Evolutionary conservation across 2,113 vertebrate genomes (phyloP), one percentile per base, ranked within the genome.

Genomic region (Vimba vimba): DNA sequence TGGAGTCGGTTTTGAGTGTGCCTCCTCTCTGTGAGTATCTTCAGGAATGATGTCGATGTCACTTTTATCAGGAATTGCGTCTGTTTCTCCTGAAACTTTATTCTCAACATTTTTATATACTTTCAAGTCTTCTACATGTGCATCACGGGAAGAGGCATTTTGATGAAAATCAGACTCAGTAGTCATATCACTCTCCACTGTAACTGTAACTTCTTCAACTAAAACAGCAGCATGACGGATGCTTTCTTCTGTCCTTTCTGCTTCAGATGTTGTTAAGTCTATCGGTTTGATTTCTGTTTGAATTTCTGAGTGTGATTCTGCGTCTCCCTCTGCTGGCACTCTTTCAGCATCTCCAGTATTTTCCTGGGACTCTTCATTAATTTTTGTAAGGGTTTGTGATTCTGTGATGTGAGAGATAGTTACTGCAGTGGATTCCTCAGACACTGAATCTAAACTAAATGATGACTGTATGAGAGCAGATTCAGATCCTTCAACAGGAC

Each of bases 351-450:
- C 19, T 39, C 9, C 68, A 43, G 2, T 4, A 4, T 43, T 43
- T 25, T 13, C 23, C 6, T 43, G 12, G 23, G 36, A 64, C n/a
- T 17, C 59, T 12, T 8, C n/a, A 45, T 21, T 7, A 0, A 27
- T 25, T 47, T 80, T 21, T 27, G 23, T 19, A 0, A 43, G 1
- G n/a, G 57, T 64, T 64, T 80, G 36, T 64, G 57, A 62, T 25
- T 80, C 57, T 45, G 36, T 45, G 7, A 80, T 43, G 21, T 45
- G n/a, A 68, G 60, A 50, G 25, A 52, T 3, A 33, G 17, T 30
- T 12, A 47, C 17, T 82, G 7, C 79, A 52, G 79, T 68, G 55
- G 33, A 60, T 60, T 60, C 43, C n/a, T 75, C 43, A 75, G 59
- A 60, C 33, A 19, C 17, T 21, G 27, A 52, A 76, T 76, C 71